phyloP scores from a whole-genome alignment of 2,113 vertebrate species.

The Leptobrachium ailaonicum region DNA sequence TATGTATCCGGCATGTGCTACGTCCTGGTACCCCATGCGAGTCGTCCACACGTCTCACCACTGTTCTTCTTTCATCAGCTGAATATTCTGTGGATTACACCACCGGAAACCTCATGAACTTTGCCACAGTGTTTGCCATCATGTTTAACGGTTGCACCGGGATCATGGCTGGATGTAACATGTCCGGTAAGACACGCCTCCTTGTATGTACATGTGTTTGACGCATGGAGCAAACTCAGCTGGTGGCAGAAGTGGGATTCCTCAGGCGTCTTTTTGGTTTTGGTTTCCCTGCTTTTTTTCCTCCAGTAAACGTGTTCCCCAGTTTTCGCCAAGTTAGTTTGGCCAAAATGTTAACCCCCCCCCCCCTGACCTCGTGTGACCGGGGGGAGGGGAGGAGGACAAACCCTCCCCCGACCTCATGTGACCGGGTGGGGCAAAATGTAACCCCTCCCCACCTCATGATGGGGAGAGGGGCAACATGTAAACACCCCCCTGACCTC shows the following conservation, averaged over 20 bases:
- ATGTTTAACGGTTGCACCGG: constrained; percentile 91
- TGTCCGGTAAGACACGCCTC: constrained; percentile 75
- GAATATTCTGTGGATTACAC: constrained; percentile 84
- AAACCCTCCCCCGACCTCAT: no score
- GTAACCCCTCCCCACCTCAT: no score
- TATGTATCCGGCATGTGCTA: constrained; percentile 59
- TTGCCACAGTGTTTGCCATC: constrained; percentile 84
- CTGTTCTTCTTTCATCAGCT: constrained; percentile 58
- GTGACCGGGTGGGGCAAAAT: no score
- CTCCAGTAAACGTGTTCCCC: no score
- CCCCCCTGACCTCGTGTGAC: no score
- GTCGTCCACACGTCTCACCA: neutral
- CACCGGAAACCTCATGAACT: constrained; percentile 81
- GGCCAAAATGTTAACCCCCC: no score
- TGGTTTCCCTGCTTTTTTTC: no score
- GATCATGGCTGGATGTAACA: constrained; percentile 92
- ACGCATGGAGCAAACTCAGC: neutral
- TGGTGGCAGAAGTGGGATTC: neutral
- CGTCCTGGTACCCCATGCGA: neutral
- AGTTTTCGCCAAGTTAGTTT: no score
- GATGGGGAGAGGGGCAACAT: no score
- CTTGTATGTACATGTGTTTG: neutral
- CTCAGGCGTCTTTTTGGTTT: no score
- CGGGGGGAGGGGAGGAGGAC: no score
- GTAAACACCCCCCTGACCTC: no score